Evolutionary conservation across 2,888 invertebrate genomes (phyloP), one percentile per base, ranked within the genome.

Genomic region (Diplazon laetatorius): DNA sequence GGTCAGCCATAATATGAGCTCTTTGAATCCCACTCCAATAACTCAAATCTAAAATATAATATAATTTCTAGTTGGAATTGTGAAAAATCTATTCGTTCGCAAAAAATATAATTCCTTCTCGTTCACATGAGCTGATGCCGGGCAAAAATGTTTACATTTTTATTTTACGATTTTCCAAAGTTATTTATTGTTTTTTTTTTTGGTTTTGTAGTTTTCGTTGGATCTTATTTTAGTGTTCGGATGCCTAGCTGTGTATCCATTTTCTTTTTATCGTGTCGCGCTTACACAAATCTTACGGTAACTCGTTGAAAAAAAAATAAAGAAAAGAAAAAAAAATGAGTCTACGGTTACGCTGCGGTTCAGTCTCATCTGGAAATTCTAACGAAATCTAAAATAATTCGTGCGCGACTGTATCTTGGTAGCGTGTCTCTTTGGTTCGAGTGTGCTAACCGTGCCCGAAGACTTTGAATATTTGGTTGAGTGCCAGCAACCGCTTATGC

Each of bases 401-500:
- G 37, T 35, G 18, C 39, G 65, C 39, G 65, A 59, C 52, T 35
- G 18, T 44, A 37, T 30, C 37, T 50, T 42, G 12, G 30, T 46
- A 39, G 9, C 39, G 42, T 20, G 14, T 55, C 12, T 55, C 16
- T 62, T 60, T 42, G 4, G 37, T 60, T 39, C 30, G 30, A 25
- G 25, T 39, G 6, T 16, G 10, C 30, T 14, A 30, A 8, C 14
- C 3, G 14, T 25, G 52, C 25, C n/a, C 25, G 62, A 10, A 22
- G 42, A 16, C 18, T 14, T 6, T 48, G 30, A 35, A 74, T 62
- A 60, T 68, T 75, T 68, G 68, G 60, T 75, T 30, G 68, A 30
- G 44, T 46, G 68, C 68, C 75, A 75, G 75, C 14, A 44, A 55
- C 22, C 55, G 75, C 68, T 69, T 69, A 62, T 69, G 69, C 44